These are phyloP conservation scores for Listronotus oregonensis DNA, from an alignment of 1,140 invertebrate species.

Conservation along the genomic window DNA sequence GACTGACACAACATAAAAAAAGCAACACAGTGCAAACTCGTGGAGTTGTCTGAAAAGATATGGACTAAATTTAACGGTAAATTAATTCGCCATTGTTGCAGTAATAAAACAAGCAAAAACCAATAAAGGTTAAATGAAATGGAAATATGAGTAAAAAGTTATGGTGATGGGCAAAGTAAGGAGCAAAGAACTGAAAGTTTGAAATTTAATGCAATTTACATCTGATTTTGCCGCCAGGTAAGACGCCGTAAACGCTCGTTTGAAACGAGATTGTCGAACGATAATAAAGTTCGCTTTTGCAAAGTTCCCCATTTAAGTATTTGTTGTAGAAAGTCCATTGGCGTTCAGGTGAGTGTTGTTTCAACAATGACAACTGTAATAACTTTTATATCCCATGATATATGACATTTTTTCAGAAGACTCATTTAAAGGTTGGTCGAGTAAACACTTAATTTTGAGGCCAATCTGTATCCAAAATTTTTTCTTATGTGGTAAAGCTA, in stretches of 20 bases:
- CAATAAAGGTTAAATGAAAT: neutral
- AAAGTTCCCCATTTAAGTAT: constrained; percentile 11
- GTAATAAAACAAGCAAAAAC: neutral
- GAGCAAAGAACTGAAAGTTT: constrained; percentile 8
- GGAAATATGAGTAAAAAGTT: constrained; percentile 4
- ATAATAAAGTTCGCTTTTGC: constrained; percentile 20
- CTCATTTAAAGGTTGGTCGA: too few species aligned
- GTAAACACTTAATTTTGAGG: too few species aligned
- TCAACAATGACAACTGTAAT: too few species aligned
- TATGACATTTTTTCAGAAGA: too few species aligned
- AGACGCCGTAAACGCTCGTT: constrained; percentile 20
- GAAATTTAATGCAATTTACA: constrained; percentile 13
- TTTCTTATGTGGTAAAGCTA: too few species aligned
- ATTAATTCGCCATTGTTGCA: too few species aligned
- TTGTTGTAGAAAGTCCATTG: neutral
- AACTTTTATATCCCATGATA: too few species aligned
- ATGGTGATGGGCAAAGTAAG: constrained; percentile 2
- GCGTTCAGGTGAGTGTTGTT: neutral
- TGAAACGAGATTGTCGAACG: constrained; percentile 21
- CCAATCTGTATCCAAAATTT: too few species aligned
- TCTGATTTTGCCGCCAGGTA: constrained; percentile 21
- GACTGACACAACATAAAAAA: too few species aligned
- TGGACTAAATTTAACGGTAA: too few species aligned
- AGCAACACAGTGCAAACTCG: too few species aligned
- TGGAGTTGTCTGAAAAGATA: too few species aligned